These are phyloP conservation scores for Bubalus kerabau DNA, from an alignment of 2,113 vertebrate species.

Conservation along the genomic window DNA sequence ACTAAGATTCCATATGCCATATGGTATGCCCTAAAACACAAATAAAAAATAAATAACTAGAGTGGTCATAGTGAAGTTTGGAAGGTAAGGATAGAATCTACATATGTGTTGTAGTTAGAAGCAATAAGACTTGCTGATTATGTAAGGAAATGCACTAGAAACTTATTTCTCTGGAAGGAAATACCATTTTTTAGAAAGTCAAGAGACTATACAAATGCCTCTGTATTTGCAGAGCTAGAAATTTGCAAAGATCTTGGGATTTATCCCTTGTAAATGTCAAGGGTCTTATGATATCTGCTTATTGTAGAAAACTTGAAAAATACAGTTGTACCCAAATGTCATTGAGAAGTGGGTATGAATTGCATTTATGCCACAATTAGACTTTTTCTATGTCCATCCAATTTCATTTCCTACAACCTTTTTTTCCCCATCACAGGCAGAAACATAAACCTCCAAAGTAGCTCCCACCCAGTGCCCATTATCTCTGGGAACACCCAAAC, in stretches of 20 bases:
- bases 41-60: neutral
- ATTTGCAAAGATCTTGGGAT: slow-evolving; percentile 71
- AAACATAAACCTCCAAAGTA: neutral
- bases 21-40: neutral
- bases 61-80: neutral
- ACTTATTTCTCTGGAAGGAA: slow-evolving; percentile 28
- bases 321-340: slow-evolving; percentile 72
- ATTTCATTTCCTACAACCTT: neutral
- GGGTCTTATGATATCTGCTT: slow-evolving; percentile 65
- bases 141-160: neutral
- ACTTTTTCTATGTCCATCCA: neutral
- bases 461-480: neutral
- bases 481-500: neutral
- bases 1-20: neutral
- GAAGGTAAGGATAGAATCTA: neutral
- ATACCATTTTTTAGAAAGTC: slow-evolving; percentile 64
- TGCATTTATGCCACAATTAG: neutral
- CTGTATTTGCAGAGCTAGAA: slow-evolving; percentile 64
- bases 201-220: slow-evolving; percentile 54
- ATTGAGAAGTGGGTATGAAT: slow-evolving; percentile 46
- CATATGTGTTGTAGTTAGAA: neutral
- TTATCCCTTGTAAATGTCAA: slow-evolving; percentile 71
- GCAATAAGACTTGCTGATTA: neutral
- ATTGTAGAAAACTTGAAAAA: slow-evolving; percentile 63
- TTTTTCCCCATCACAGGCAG: neutral